phyloP scores from a whole-genome alignment of 2,113 vertebrate species.

The Periophthalmodon schlosseri region DNA sequence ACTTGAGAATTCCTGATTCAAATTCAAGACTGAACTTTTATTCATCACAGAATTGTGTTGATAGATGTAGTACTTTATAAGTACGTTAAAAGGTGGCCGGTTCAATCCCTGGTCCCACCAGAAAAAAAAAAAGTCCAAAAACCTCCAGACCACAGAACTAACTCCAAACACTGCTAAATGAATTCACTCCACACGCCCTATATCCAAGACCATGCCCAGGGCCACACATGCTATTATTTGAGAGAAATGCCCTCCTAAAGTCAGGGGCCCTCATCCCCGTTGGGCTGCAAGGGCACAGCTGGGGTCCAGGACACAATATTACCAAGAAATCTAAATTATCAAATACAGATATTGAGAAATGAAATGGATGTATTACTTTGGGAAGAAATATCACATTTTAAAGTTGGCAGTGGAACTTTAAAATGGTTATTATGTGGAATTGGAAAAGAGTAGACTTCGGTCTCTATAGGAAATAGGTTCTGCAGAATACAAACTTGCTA shows the following conservation, averaged over 20 bases:
- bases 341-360: conserved; percentile 28
- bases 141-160: conserved; percentile 20
- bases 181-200: conserved; percentile 48
- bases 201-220: conserved; percentile 36
- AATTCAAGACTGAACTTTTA: too few species aligned
- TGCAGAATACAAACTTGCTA: background rate
- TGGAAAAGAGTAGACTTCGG: background rate
- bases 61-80: background rate
- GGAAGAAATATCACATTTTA: background rate
- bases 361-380: conserved; percentile 6
- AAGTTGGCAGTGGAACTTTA: background rate
- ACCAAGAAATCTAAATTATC: conserved; percentile 32
- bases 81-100: background rate
- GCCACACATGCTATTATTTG: conserved; percentile 31
- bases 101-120: background rate
- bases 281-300: conserved; percentile 51
- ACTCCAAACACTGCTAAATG: conserved; percentile 26
- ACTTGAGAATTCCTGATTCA: background rate
- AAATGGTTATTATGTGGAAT: background rate
- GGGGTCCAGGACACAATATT: conserved; percentile 34
- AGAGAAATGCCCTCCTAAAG: conserved; percentile 12
- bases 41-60: background rate
- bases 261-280: conserved; percentile 14
- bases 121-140: conserved; percentile 8
- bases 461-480: background rate